phyloP scores from a whole-genome alignment of 2,797 vertebrate species.

The Antrozous pallidus region DNA sequence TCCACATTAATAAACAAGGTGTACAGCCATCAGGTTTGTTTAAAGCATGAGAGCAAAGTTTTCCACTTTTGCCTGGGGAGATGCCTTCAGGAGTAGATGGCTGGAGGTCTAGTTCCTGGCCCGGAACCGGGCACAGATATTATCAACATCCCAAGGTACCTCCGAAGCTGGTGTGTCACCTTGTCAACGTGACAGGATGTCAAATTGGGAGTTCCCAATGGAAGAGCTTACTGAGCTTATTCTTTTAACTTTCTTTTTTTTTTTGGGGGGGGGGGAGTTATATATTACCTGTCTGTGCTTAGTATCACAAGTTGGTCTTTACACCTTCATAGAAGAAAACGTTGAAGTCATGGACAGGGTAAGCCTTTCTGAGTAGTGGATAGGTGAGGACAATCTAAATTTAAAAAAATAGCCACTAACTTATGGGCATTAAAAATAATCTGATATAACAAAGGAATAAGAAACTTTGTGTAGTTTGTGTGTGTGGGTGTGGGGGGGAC shows the following conservation, averaged over 20 bases:
- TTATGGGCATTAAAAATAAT: background rate
- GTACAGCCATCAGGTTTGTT: background rate
- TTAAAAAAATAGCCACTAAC: background rate
- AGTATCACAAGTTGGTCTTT: background rate
- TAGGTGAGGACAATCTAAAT: constrained; percentile 32
- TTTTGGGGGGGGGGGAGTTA: background rate
- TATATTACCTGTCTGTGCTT: constrained; percentile 21
- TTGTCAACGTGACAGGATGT: background rate
- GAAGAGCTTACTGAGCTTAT: constrained; percentile 37
- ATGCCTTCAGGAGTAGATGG: background rate
- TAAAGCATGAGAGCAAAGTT: background rate
- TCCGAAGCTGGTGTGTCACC: constrained; percentile 27
- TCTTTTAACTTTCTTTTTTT: background rate
- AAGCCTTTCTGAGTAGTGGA: constrained; percentile 3
- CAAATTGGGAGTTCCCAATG: background rate
- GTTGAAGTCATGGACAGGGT: background rate
- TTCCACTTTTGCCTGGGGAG: background rate
- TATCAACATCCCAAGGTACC: constrained; percentile 30
- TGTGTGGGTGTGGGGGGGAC: too few relatives aligned
- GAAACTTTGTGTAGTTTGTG: background rate
- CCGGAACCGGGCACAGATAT: constrained; percentile 49
- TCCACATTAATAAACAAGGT: background rate
- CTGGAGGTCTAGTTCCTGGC: background rate
- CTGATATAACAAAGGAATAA: background rate
- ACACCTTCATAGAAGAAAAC: background rate